Conservation (phyloP, 2,888 invertebrate genomes). For the Melangyna quadrimaculata region DNA sequence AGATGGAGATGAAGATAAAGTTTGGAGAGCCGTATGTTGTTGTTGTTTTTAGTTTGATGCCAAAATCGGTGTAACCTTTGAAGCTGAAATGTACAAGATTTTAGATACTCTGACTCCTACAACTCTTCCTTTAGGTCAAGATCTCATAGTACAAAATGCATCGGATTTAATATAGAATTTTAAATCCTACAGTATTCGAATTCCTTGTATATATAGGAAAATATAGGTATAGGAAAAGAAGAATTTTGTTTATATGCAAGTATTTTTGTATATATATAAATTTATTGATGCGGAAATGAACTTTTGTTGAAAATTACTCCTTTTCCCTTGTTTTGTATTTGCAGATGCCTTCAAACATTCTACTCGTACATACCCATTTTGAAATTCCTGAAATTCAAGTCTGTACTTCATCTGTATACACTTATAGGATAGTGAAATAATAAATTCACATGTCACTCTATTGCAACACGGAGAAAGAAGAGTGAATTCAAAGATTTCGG, state of each 20-base stretch:
- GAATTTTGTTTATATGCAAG: not conserved
- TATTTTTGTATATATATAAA: not conserved
- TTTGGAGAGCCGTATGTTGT: not conserved
- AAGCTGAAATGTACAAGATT: slow-evolving; percentile 11
- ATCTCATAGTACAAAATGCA: not conserved
- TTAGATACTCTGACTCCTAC: not conserved
- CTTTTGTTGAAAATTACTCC: slow-evolving; percentile 20
- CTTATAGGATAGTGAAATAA: not conserved
- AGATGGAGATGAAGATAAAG: not conserved
- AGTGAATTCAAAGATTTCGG: slow-evolving; percentile 15
- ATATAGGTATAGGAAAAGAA: too few relatives aligned
- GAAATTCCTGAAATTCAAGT: slow-evolving; percentile 2
- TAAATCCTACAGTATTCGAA: not conserved
- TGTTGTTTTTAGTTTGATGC: not conserved
- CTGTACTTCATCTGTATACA: not conserved
- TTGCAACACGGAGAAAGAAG: not conserved
- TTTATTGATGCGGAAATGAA: slow-evolving; percentile 20
- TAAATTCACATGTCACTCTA: slow-evolving; percentile 8
- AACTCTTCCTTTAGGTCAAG: slow-evolving; percentile 7
- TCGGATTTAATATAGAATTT: slow-evolving; percentile 14
- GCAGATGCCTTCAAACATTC: not conserved
- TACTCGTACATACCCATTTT: not conserved
- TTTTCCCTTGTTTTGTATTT: not conserved
- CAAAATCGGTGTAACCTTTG: slow-evolving; percentile 19
- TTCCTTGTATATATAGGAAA: too few relatives aligned